phyloP scores from a whole-genome alignment of 2,888 invertebrate species.

The Chalcis sispes region DNA sequence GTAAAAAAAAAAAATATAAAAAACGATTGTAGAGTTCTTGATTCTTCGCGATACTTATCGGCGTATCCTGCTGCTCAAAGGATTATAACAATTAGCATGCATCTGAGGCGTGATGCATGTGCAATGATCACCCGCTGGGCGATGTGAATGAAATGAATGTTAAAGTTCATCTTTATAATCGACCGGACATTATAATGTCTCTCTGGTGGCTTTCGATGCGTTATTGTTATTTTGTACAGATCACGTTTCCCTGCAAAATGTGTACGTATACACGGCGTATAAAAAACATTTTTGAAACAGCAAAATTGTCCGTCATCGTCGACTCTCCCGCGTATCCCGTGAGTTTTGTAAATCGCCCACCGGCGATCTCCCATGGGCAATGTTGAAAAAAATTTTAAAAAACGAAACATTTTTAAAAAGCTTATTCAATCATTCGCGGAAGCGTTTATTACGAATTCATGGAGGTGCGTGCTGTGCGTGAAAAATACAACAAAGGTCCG shows the following conservation, averaged over 20 bases:
- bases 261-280: not conserved
- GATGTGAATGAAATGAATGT: not conserved
- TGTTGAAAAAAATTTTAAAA: not conserved
- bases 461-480: not conserved
- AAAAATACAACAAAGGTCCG: conserved; percentile 7
- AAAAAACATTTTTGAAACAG: not conserved
- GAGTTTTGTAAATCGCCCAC: not conserved
- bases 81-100: conserved; percentile 13
- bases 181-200: not conserved
- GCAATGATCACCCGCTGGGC: conserved; percentile 20
- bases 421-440: not conserved
- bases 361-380: not conserved
- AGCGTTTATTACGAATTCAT: conserved; percentile 6
- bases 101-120: conserved; percentile 13
- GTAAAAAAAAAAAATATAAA: conserved; percentile 4
- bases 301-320: conserved; percentile 26
- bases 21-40: not conserved
- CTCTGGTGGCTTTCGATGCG: not conserved
- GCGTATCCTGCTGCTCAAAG: conserved; percentile 19
- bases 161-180: conserved; percentile 22
- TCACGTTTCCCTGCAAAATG: no score
- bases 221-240: no score
- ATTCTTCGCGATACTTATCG: conserved; percentile 9
- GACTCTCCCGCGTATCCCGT: not conserved
- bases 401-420: not conserved